Evolutionary conservation across 1,140 invertebrate species (phyloP), one percentile per base, ranked within the genome.

Genomic region (Diabrotica undecimpunctata): DNA sequence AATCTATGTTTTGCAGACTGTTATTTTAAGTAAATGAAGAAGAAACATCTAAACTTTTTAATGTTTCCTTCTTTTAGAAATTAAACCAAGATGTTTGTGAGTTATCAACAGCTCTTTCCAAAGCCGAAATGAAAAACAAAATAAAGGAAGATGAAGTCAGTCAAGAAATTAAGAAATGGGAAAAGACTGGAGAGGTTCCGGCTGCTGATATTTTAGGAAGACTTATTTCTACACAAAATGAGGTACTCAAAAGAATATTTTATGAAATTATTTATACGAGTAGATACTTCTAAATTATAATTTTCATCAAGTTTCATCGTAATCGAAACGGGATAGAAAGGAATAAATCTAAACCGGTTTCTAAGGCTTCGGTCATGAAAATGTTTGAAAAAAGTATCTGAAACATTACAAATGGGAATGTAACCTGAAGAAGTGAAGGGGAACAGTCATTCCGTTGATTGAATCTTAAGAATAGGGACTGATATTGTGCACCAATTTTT

Each of bases 81-180:
- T 71, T 83, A 50, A 83, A 81, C 71, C 80, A 83, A 75, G 82
- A 83, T 67, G 81, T 83, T 58, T 83, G 82, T 70, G 81, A 80
- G 65, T 71, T 83, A 64, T 82, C 81, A 62, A 83, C 81, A 5
- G 73, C 81, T 10, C 78, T 82, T 68, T 79, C 81, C 59, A 81
- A 82, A 66, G 65, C 71, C 39, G 76, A 80, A 70, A 54, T 75
- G 13, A 69, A 76, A 51, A 68, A 73, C 37, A 72, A 72, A 66
- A 63, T 69, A 38, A 77, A 75, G 65, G 75, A 78, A 38, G 75
- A 79, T 55, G 74, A 79, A 67, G 71, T 74, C 7, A 66, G 70
- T 10, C 69, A 70, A 38, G 70, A 72, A 38, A 60, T 79, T 7
- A 69, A 72, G 38, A 71, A 71, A n/a, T 80, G 77, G 75, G 70